Conservation (phyloP, 2,113 vertebrate species). For the Phycodurus eques region DNA sequence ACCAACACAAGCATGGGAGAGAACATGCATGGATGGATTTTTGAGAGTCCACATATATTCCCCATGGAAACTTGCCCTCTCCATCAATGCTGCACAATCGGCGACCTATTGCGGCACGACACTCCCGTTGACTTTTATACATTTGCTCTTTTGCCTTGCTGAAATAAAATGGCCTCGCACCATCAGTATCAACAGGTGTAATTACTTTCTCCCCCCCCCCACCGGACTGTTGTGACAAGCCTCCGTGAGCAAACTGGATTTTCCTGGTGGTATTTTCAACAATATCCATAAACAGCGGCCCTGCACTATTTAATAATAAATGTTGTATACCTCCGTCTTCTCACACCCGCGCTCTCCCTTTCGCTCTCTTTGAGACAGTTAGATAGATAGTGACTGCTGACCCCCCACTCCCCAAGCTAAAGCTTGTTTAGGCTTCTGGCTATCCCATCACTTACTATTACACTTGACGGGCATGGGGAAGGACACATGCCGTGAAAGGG, state of each 20-base stretch:
- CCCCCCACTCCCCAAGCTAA: constrained; percentile 43
- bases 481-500: constrained; percentile 10
- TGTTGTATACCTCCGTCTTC: constrained; percentile 3
- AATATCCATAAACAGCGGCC: constrained; percentile 5
- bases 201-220: too few species aligned
- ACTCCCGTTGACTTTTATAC: not conserved
- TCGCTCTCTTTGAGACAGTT: constrained; percentile 28
- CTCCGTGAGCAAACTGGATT: not conserved
- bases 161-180: not conserved
- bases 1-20: too few species aligned
- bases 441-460: constrained; percentile 59
- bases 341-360: not conserved
- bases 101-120: not conserved
- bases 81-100: not conserved
- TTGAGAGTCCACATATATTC: not conserved
- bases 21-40: too few species aligned
- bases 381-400: constrained; percentile 50
- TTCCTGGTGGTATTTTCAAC: constrained; percentile 3
- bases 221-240: not conserved
- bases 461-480: constrained; percentile 41
- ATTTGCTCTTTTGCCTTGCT: not conserved
- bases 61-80: not conserved
- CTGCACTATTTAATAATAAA: constrained; percentile 44
- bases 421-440: constrained; percentile 60
- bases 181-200: constrained; percentile 1